phyloP scores from a whole-genome alignment of 2,113 vertebrate genomes.

The Corapipo altera region DNA sequence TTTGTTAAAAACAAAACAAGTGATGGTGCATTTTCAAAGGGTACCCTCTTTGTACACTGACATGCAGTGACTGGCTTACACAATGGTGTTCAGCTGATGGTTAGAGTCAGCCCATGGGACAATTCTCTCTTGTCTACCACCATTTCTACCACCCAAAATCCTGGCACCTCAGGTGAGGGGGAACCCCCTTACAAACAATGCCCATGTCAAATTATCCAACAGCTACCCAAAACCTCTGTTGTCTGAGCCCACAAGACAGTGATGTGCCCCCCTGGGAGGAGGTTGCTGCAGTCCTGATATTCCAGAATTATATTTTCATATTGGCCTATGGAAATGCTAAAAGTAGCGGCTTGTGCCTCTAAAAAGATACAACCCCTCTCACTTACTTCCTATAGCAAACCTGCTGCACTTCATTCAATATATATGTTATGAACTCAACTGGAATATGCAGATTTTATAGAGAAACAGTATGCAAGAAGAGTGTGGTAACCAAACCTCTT shows the following conservation, averaged over 20 bases:
- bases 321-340: not conserved
- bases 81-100: not conserved
- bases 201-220: not conserved
- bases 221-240: not conserved
- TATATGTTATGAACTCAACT: not conserved
- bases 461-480: not conserved
- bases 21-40: not conserved
- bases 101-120: not conserved
- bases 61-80: fast-evolving
- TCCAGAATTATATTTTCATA: not conserved
- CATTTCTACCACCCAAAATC: not conserved
- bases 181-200: not conserved
- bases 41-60: not conserved
- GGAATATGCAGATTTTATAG: not conserved
- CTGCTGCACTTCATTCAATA: not conserved
- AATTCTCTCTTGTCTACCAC: not conserved
- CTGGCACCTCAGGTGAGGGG: not conserved
- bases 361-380: not conserved
- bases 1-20: not conserved
- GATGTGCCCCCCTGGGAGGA: fast-evolving
- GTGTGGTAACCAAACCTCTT: not conserved
- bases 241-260: not conserved
- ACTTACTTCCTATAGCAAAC: not conserved
- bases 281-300: not conserved
- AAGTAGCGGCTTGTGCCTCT: not conserved